Conservation (phyloP, 2,888 invertebrate genomes). For the Lucinisca nassula region DNA sequence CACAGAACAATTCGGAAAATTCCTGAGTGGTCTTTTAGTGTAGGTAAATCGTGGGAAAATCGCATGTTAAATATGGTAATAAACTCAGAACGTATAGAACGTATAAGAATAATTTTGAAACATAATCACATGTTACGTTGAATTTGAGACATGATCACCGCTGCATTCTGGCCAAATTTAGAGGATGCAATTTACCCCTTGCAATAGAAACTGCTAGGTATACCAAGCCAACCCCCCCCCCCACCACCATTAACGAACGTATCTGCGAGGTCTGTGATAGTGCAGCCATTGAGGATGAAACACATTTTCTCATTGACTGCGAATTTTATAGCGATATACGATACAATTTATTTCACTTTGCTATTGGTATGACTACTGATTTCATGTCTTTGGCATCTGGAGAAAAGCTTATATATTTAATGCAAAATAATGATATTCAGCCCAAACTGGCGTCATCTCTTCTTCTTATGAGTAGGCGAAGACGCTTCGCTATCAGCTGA, state of each 20-base stretch:
- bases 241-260: neutral
- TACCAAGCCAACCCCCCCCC: conserved; percentile 4
- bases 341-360: neutral
- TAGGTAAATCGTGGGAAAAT: neutral
- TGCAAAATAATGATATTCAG: no score
- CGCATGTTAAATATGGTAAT: neutral
- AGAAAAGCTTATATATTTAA: neutral
- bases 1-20: neutral
- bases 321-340: conserved; percentile 4
- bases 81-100: conserved; percentile 12
- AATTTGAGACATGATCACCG: neutral
- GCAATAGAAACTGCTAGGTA: conserved; percentile 5
- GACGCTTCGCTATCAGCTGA: no score
- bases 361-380: no score
- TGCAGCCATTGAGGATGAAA: neutral
- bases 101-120: neutral
- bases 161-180: conserved; percentile 1
- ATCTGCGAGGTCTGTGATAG: neutral
- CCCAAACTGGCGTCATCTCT: no score
- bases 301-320: conserved; percentile 6
- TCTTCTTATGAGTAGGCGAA: no score
- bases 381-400: neutral
- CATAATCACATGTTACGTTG: neutral
- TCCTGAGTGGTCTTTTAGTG: neutral
- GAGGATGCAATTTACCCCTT: neutral